phyloP scores from a whole-genome alignment of 2,797 vertebrate genomes.

The Xiphophorus birchmanni region DNA sequence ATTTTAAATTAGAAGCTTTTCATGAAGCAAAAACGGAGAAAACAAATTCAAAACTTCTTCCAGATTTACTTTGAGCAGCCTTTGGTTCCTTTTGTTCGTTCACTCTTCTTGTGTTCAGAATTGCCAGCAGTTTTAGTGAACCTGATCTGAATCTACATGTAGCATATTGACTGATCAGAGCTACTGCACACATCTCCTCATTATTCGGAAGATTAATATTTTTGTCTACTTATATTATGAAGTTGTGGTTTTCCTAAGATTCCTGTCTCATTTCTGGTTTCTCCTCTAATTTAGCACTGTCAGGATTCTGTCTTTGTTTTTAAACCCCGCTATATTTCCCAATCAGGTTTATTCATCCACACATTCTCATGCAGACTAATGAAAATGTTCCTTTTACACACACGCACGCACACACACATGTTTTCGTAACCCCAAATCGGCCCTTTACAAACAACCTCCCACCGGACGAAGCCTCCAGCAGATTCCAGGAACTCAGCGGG shows the following conservation, averaged over 20 bases:
- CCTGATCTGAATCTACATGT: not conserved
- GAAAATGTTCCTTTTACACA: slow-evolving; percentile 9
- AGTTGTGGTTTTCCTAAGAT: not conserved
- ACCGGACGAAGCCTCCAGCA: slow-evolving; percentile 44
- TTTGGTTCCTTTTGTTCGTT: not conserved
- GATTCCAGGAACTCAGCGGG: slow-evolving; percentile 68
- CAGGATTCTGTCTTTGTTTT: not conserved
- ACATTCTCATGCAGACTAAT: slow-evolving; percentile 6
- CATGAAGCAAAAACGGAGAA: not conserved
- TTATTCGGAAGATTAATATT: not conserved
- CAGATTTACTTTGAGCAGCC: not conserved
- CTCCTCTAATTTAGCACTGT: not conserved
- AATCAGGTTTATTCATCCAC: slow-evolving; percentile 5
- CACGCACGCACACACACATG: slow-evolving; percentile 19
- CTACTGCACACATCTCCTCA: not conserved
- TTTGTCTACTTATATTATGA: not conserved
- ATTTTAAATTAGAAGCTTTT: not conserved
- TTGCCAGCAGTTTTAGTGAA: not conserved
- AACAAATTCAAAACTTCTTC: not conserved
- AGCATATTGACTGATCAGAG: not conserved
- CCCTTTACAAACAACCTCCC: slow-evolving; percentile 50
- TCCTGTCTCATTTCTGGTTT: not conserved
- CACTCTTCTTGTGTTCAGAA: not conserved
- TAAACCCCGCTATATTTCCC: not conserved
- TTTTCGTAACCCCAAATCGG: slow-evolving; percentile 47